phyloP scores from a whole-genome alignment of 92 coral and sea anemone genomes.

The Meandrina meandrites region DNA sequence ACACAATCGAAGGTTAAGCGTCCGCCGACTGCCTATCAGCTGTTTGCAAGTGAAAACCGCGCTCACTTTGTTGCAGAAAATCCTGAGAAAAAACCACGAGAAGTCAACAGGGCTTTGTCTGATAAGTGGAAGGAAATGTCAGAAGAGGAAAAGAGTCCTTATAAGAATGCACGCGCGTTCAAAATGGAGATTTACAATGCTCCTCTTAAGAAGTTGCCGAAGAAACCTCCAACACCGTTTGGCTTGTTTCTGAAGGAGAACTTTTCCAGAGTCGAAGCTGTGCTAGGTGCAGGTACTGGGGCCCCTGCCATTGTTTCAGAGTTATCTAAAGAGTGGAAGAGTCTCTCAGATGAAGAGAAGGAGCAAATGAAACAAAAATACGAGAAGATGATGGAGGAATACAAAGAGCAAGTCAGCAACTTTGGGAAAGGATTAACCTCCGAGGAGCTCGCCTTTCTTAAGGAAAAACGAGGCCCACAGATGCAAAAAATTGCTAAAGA shows the following conservation, averaged over 20 bases:
- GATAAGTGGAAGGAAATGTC: slow-evolving; percentile 52
- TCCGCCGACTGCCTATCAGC: slow-evolving; percentile 42
- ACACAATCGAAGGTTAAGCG: slow-evolving; percentile 43
- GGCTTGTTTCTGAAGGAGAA: slow-evolving; percentile 73
- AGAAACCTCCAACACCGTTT: slow-evolving; percentile 73
- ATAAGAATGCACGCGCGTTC: slow-evolving; percentile 39
- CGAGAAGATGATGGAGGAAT: slow-evolving; percentile 35
- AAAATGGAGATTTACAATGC: slow-evolving; percentile 64
- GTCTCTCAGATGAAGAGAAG: slow-evolving; percentile 47
- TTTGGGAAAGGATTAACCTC: slow-evolving; percentile 52
- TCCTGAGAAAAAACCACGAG: slow-evolving; percentile 33
- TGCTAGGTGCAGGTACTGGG: slow-evolving; percentile 13
- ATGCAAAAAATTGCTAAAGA: slow-evolving; percentile 64
- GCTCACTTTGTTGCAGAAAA: slow-evolving; percentile 19
- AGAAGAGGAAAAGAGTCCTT: slow-evolving; percentile 52
- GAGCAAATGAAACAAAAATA: slow-evolving; percentile 52
- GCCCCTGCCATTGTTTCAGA: slow-evolving; percentile 35
- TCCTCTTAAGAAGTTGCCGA: slow-evolving; percentile 66
- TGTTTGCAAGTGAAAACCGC: slow-evolving; percentile 46
- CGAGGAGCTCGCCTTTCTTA: slow-evolving; percentile 57
- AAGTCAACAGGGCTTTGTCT: slow-evolving; percentile 41
- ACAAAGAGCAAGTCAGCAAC: slow-evolving; percentile 52
- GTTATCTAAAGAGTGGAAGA: slow-evolving; percentile 53
- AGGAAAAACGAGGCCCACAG: slow-evolving; percentile 43
- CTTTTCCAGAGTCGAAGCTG: slow-evolving; percentile 15